Conservation (phyloP, 2,888 invertebrate genomes). For the Drosophila incognita region DNA sequence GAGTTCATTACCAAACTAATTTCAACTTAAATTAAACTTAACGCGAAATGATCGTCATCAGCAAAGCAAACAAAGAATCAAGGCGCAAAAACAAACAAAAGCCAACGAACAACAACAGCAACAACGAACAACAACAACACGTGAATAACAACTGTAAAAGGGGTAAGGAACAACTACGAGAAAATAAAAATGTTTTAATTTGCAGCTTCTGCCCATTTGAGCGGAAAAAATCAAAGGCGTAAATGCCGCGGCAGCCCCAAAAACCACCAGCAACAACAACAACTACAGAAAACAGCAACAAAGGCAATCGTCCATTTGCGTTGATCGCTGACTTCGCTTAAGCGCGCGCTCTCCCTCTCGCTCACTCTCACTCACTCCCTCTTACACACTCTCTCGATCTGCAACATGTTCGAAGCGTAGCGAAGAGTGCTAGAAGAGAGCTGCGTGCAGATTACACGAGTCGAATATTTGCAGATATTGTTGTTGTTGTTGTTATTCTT, state of each 20-base stretch:
- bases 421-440: constrained; percentile 23
- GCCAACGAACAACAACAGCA: constrained; percentile 28
- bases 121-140: constrained; percentile 22
- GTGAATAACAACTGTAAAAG: constrained; percentile 48
- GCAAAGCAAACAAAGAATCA: constrained; percentile 79
- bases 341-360: constrained; percentile 11
- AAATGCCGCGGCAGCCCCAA: constrained; percentile 67
- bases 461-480: constrained; percentile 7
- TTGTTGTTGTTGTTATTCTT: constrained; percentile 16
- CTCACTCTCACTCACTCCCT: constrained; percentile 27
- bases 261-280: constrained; percentile 46
- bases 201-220: constrained; percentile 79
- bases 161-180: constrained; percentile 36
- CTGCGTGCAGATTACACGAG: constrained; percentile 51
- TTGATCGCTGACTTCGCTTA: constrained; percentile 34
- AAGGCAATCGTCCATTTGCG: constrained; percentile 35
- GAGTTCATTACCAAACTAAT: constrained; percentile 84
- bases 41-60: constrained; percentile 81
- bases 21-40: constrained; percentile 84
- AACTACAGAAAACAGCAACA: constrained; percentile 24
- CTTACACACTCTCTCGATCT: constrained; percentile 26
- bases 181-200: constrained; percentile 77
- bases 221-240: constrained; percentile 80
- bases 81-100: constrained; percentile 59
- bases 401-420: constrained; percentile 64